phyloP scores from a whole-genome alignment of 2,113 vertebrate genomes.

The Bos indicus region DNA sequence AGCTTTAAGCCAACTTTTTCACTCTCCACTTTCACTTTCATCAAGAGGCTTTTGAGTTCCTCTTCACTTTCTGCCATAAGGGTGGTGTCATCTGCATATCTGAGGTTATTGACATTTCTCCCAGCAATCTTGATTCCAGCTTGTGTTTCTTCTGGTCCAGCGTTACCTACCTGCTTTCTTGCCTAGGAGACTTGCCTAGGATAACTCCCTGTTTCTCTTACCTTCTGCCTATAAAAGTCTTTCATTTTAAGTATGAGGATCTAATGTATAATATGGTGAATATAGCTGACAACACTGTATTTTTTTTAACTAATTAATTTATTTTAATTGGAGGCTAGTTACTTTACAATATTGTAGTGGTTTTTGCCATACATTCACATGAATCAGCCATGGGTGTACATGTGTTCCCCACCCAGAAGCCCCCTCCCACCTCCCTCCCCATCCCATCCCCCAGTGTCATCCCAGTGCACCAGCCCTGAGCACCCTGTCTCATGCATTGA shows the following conservation, averaged over 20 bases:
- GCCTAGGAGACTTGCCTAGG: too few relatives aligned
- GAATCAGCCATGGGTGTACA: neutral
- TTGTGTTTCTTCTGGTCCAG: too few relatives aligned
- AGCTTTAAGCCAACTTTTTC: too few relatives aligned
- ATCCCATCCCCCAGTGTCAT: neutral
- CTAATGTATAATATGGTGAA: neutral
- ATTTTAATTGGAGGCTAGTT: neutral
- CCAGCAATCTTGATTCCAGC: too few relatives aligned
- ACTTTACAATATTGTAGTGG: neutral
- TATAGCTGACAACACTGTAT: neutral
- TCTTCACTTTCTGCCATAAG: too few relatives aligned
- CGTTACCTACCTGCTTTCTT: neutral
- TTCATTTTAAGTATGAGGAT: neutral
- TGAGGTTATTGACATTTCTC: too few relatives aligned
- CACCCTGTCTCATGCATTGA: neutral
- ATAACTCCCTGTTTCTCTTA: neutral
- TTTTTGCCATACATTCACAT: neutral
- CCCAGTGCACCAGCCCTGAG: neutral
- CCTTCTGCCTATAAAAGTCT: neutral
- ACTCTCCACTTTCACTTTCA: too few relatives aligned
- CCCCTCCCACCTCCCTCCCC: neutral
- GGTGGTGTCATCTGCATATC: too few relatives aligned
- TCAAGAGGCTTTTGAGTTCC: too few relatives aligned
- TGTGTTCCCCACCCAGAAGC: neutral
- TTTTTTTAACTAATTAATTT: neutral